Conservation (phyloP, 2,113 vertebrate genomes). For the Indicator indicator region DNA sequence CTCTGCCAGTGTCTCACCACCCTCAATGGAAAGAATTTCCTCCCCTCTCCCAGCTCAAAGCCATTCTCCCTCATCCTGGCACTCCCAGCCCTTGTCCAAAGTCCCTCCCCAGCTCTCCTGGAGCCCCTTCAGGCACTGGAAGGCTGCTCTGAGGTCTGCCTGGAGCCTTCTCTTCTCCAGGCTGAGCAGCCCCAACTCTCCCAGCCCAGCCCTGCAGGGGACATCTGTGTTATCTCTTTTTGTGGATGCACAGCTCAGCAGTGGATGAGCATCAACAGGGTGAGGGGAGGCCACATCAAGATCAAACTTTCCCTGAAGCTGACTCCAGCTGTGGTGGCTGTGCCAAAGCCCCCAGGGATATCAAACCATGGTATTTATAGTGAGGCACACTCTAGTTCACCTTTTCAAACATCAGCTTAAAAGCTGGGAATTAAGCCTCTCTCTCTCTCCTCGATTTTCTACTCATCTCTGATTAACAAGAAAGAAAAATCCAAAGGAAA, state of each 20-base stretch:
- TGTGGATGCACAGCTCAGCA: neutral
- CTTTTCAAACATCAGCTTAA: neutral
- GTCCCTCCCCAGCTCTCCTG: too few relatives aligned
- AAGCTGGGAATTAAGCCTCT: neutral
- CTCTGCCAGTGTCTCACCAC: too few relatives aligned
- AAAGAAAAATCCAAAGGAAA: neutral
- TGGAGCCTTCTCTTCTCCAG: too few relatives aligned
- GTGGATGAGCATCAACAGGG: neutral
- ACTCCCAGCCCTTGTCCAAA: too few relatives aligned
- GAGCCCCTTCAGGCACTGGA: too few relatives aligned
- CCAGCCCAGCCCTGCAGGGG: too few relatives aligned
- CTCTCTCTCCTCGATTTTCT: neutral
- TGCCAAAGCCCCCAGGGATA: neutral
- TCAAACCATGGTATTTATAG: fast-evolving
- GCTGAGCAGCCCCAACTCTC: too few relatives aligned
- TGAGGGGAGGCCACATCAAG: neutral
- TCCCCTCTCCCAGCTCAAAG: too few relatives aligned
- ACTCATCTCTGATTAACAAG: neutral
- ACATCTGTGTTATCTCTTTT: too few relatives aligned
- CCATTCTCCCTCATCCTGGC: too few relatives aligned
- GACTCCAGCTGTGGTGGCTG: neutral
- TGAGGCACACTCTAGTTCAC: fast-evolving
- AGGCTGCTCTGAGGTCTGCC: too few relatives aligned
- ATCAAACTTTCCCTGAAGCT: neutral
- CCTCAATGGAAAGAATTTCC: too few relatives aligned